Evolutionary conservation across 2,797 vertebrate species (phyloP), one percentile per base, ranked within the genome.

Genomic region (Kryptopterus vitreolus): DNA sequence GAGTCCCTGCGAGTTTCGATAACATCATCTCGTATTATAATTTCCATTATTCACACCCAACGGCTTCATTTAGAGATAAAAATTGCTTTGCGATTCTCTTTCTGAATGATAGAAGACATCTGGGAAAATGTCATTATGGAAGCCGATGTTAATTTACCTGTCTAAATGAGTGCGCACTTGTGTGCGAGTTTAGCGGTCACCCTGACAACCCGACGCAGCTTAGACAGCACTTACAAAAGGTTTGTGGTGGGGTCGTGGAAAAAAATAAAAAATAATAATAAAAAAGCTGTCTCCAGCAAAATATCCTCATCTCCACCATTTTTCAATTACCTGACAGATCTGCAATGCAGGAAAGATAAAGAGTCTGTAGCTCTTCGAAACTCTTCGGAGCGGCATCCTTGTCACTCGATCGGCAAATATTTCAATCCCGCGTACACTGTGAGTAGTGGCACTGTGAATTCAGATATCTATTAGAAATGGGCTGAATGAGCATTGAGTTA

Each of bases 241-340:
- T 80, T 85, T 81, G 83, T 13, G 1, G 26, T 24, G 76, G 83
- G 81, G 77, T 81, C 65, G 48, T 59, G 52, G 15, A 63, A 75
- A 79, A 87, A 86, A 82, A n/a, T n/a, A n/a, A n/a, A n/a, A n/a
- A n/a, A n/a, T n/a, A n/a, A n/a, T n/a, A n/a, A n/a, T n/a, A 62
- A 74, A 79, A 87, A 86, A 82, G 85, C 83, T 85, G 77, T 83
- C 62, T 70, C 78, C 85, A 86, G 86, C 85, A 83, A 73, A 87
- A 86, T 77, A 74, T 68, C 57, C 76, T 35, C 73, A 78, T 76
- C 72, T 77, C 57, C 58, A 70, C 77, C 53, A 62, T 74, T 85
- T 53, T n/a, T 81, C 77, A 82, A 62, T 80, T 82, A 72, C 85
- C 82, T 85, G 80, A 82, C 77, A 83, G 82, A 85, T 85, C 81